Evolutionary conservation across 2,888 invertebrate genomes (phyloP), one percentile per base, ranked within the genome.

Genomic region (Thymelicus lineola): DNA sequence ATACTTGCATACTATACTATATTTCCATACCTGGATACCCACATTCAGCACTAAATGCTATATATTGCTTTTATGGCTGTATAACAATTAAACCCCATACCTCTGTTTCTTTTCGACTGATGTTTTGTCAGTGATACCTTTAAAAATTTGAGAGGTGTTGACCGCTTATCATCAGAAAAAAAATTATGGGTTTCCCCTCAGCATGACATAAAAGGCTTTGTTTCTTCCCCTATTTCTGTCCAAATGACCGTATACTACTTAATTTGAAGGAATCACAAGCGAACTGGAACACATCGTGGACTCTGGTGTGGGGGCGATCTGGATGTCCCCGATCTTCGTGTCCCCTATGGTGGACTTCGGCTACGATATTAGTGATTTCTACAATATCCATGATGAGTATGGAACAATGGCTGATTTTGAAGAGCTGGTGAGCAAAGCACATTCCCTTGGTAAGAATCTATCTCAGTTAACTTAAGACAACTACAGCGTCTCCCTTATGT

Each of bases 321-420:
- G 98, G 97, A 88, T 98, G 70, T 97, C 97, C 0, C 98, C 98
- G 0, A 96, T 98, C 77, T 97, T 96, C 87, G 91, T 94, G 68
- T 97, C 97, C 0, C 98, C 98, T 0, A 97, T 97, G 96, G 94
- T 95, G 0, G 98, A 98, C 88, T 97, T 97, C 83, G 98, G 98
- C 0, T 98, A 98, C 78, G 98, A 98, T 82, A 96, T 98, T 76
- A 95, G 96, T 36, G 95, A 98, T 88, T 98, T 96, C 85, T 95
- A 90, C 66, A 94, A 94, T 17, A 95, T 98, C 45, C 96, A 97
- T 75, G 86, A 95, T 0, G 94, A 95, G 66, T 98, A 96, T 81
- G 98, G 98, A 0, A 96, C 95, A 0, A 89, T 97, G 86, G 90
- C 89, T 0, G 97, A 98, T 85, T 97, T 98, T 63, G 91, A 94